Evolutionary conservation across 2,888 invertebrate genomes (phyloP), one percentile per base, ranked within the genome.

Genomic region (Nomada lathburiana): DNA sequence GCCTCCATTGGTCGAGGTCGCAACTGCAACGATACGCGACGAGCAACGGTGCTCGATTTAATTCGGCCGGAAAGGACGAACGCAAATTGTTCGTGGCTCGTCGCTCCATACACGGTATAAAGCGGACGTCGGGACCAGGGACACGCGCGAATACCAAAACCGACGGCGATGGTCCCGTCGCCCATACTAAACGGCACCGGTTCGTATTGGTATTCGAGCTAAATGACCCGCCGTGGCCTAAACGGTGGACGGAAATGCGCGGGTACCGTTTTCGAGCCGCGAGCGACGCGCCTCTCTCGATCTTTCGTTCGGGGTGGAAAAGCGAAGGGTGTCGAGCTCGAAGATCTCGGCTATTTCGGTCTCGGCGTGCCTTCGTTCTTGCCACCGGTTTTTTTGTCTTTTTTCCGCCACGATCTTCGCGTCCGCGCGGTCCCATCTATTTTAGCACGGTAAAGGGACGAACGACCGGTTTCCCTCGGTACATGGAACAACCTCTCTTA

Each of bases 1-100:
- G 23, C 95, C 95, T 23, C 96, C 96, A 85, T 96, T 96, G 67
- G 96, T 94, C 71, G 94, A 94, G 36, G 95, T 95, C 52, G 95
- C 95, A 65, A 95, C 96, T 96, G 94, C 1, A 89, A 92, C 20
- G 20, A 57, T 26, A 18, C 18, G 20, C 2, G 2, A 16, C 29
- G 36, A 11, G 3, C 5, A 57, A 57, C 23, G 57, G 11, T 57
- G 23, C 13, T 20, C 23, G 57, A 5, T 20, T 57, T 57, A 23
- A 10, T 57, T 10, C 42, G 10, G 16, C 20, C 9, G 4, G 20
- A 29, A n/a, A 20, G 44, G 10, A 47, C 20, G 44, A 5, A 23
- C 47, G 11, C 26, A 23, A 11, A 47, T 42, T n/a, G 62, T 13
- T 57, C 36, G 36, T 2, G 3, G 47, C 47, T 20, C 44, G 1